phyloP scores from a whole-genome alignment of 2,888 invertebrate genomes.

The Chrysomela aeneicollis region DNA sequence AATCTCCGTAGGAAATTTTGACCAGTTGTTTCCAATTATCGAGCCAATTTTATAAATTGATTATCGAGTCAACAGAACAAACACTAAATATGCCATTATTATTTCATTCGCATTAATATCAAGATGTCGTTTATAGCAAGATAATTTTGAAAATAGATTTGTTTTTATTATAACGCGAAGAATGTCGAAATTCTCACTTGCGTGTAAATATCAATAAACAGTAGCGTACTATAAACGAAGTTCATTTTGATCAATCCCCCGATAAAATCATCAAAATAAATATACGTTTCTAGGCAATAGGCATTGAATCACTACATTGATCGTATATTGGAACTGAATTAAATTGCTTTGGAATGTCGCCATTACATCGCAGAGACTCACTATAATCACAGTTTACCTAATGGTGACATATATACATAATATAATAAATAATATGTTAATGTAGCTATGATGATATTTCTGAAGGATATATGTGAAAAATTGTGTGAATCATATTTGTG shows the following conservation, averaged over 20 bases:
- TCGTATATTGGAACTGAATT: too few relatives aligned
- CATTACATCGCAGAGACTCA: too few relatives aligned
- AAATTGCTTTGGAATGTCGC: too few relatives aligned
- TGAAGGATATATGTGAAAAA: too few relatives aligned
- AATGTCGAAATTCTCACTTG: constrained; percentile 8
- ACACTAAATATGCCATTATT: constrained; percentile 6
- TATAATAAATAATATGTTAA: too few relatives aligned
- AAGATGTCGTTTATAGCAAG: constrained; percentile 7
- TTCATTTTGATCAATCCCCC: not conserved
- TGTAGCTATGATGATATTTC: too few relatives aligned
- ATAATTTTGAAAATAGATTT: constrained; percentile 20
- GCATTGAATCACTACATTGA: not conserved
- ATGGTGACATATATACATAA: too few relatives aligned
- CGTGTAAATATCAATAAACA: constrained; percentile 8
- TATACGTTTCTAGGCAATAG: not conserved
- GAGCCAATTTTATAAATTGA: constrained; percentile 16
- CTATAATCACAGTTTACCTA: too few relatives aligned
- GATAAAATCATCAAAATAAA: not conserved
- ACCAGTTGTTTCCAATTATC: not conserved
- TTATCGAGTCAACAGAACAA: constrained; percentile 7
- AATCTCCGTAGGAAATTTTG: not conserved
- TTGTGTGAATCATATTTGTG: too few relatives aligned
- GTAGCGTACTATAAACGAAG: not conserved
- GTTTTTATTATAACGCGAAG: constrained; percentile 14
- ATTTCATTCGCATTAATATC: constrained; percentile 1